Conservation (phyloP, 2,888 invertebrate species). For the Epinotia demarniana region DNA sequence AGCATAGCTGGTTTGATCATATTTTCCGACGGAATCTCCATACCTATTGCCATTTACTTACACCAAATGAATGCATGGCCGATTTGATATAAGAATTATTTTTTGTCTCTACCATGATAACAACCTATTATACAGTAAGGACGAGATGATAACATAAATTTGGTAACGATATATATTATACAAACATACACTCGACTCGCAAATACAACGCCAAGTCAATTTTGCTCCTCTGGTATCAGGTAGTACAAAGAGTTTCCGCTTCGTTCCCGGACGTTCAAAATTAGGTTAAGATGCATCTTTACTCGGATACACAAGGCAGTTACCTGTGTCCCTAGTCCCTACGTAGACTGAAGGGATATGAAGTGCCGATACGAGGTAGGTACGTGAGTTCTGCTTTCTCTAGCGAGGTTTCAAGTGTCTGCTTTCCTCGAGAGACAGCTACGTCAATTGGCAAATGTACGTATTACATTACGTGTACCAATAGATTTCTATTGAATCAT, state of each 20-base stretch:
- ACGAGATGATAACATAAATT: background rate
- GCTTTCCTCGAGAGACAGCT: constrained; percentile 22
- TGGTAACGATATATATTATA: background rate
- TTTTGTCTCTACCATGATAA: too few relatives aligned
- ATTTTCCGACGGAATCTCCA: too few relatives aligned
- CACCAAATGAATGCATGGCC: too few relatives aligned
- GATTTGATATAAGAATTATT: too few relatives aligned
- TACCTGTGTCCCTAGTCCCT: constrained; percentile 1
- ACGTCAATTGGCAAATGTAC: constrained; percentile 13
- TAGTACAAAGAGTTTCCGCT: constrained; percentile 13
- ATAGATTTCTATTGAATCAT: background rate
- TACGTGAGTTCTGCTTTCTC: constrained; percentile 27
- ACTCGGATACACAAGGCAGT: constrained; percentile 11
- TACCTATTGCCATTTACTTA: too few relatives aligned
- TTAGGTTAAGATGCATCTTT: constrained; percentile 37
- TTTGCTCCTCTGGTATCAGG: background rate
- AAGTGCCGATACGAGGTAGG: background rate
- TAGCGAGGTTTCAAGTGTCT: constrained; percentile 26
- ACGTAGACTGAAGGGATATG: constrained; percentile 1
- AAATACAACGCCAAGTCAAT: background rate
- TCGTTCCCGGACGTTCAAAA: constrained; percentile 19
- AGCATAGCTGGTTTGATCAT: too few relatives aligned
- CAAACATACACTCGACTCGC: background rate
- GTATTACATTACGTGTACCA: background rate
- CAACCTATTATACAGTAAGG: too few relatives aligned